Evolutionary conservation across 2,113 vertebrate species (phyloP).

Genomic region (Sapajus apella): DNA sequence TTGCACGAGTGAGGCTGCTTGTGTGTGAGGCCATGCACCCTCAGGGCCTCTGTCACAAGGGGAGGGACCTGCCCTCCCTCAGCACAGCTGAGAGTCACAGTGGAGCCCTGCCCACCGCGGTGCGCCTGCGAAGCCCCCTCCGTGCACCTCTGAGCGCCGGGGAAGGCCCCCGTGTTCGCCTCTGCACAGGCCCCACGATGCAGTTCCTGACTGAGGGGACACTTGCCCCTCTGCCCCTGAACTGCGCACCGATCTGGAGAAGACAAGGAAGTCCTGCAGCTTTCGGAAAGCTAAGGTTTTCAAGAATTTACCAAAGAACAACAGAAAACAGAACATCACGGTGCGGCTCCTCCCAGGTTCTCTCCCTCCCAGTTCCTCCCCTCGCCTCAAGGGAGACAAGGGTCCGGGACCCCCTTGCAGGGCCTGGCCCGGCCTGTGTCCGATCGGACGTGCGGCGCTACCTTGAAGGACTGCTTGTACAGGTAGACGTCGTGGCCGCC

Average conservation of each 20-base stretch:
- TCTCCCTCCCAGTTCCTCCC: not conserved
- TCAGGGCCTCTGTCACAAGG: not conserved
- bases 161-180: not conserved
- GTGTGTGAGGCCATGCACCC: not conserved
- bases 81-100: not conserved
- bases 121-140: fast-evolving
- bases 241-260: not conserved
- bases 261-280: not conserved
- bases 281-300: not conserved
- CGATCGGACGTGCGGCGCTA: slow-evolving; percentile 15
- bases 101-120: not conserved
- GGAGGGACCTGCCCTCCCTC: not conserved
- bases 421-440: not conserved
- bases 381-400: not conserved
- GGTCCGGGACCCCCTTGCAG: not conserved
- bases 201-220: not conserved
- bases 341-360: not conserved
- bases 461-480: slow-evolving; percentile 92
- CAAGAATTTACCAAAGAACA: not conserved
- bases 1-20: no score
- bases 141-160: no score
- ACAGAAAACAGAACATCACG: not conserved
- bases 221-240: not conserved
- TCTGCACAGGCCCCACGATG: not conserved
- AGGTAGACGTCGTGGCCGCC: slow-evolving; percentile 89